phyloP scores from a whole-genome alignment of 2,797 vertebrate species.

The Onychomys leucogaster region DNA sequence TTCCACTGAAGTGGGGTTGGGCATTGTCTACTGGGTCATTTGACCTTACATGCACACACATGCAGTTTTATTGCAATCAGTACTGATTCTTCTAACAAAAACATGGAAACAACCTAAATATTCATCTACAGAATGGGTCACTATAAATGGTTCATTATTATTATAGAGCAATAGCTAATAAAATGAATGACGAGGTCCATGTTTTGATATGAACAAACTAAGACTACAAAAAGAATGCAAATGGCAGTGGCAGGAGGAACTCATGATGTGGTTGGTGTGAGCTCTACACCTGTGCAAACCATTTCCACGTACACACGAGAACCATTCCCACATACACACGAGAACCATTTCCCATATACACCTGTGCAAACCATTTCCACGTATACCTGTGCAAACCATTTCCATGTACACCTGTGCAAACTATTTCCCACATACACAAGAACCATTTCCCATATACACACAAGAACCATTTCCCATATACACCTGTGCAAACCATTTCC shows the following conservation, averaged over 20 bases:
- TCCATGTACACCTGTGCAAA: too few species aligned
- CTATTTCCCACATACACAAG: too few species aligned
- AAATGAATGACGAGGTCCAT: neutral
- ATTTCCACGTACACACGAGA: neutral
- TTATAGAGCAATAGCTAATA: neutral
- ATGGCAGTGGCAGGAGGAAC: neutral
- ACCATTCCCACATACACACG: too few species aligned
- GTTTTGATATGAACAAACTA: neutral
- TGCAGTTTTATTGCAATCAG: too few species aligned
- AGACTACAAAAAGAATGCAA: neutral
- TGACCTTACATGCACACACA: neutral
- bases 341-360: too few species aligned
- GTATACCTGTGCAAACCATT: too few species aligned
- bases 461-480: too few species aligned
- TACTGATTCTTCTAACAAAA: neutral
- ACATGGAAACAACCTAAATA: neutral
- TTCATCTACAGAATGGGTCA: neutral
- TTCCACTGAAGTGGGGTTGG: neutral
- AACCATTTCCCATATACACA: too few species aligned
- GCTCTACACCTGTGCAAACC: neutral
- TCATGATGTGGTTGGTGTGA: neutral
- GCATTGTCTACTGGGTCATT: neutral
- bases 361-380: too few species aligned
- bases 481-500: too few species aligned
- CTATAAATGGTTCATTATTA: neutral